Evolutionary conservation across 2,888 invertebrate genomes (phyloP), one percentile per base, ranked within the genome.

Genomic region (Bhutanitis thaidina): DNA sequence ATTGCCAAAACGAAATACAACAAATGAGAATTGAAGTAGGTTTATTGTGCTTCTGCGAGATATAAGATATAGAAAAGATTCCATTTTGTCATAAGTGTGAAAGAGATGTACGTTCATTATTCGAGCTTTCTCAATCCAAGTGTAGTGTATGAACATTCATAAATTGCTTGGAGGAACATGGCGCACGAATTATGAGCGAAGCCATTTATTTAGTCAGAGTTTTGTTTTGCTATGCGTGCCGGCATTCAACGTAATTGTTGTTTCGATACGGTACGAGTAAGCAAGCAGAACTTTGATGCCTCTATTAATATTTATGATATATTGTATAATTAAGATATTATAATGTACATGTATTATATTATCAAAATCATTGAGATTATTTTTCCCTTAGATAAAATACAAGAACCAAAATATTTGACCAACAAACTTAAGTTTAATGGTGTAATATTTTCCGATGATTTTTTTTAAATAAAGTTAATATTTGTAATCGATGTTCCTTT

Each of bases 1-100:
- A 71, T 74, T 77, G 70, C 72, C 70, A 69, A 77, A 76, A 77
- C 72, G 69, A 77, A 79, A 77, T 65, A 71, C 71, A 67, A 69
- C 61, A 60, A 68, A 65, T 74, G 71, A 69, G 67, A 71, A 73
- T 74, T 72, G 69, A 76, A 65, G 60, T 62, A 63, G 69, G 69
- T 51, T 43, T 25, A 38, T 38, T 38, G 12, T 4, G 5, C 7
- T 20, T n/a, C 16, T 8, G 30, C 12, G 27, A 60, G 55, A 58
- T 58, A 67, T 66, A 60, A 62, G 67, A 70, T 67, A 71, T 64
- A 70, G 59, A 65, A 67, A 68, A 59, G 58, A 52, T 51, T 45
- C 52, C 58, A 43, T 56, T 62, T 57, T 63, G 58, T 64, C 57
- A 61, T 62, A 61, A 57, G 78, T 66, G 75, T 40, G 69, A 80